These are phyloP conservation scores for Hypselothyrea guttata DNA, from an alignment of 2,888 invertebrate genomes.

Conservation along the genomic window DNA sequence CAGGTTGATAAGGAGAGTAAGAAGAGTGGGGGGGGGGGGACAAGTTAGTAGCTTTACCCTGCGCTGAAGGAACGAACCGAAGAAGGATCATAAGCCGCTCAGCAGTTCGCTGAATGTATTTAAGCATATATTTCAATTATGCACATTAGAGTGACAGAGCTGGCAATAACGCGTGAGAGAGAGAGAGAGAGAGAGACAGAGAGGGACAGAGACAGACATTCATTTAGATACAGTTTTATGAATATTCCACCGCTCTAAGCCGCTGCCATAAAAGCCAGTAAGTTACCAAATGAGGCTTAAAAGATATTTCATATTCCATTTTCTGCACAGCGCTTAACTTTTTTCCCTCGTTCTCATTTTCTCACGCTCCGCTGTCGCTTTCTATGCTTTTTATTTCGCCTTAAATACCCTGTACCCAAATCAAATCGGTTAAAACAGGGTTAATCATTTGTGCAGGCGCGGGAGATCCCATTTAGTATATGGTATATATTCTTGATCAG, in stretches of 20 bases:
- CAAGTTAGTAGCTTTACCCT: not conserved
- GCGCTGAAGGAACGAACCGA: constrained; percentile 5
- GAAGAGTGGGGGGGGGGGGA: too few species aligned
- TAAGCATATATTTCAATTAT: constrained; percentile 71
- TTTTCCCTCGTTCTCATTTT: not conserved
- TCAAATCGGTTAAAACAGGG: too few species aligned
- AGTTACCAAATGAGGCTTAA: constrained; percentile 55
- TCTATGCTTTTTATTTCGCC: not conserved
- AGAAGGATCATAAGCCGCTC: constrained; percentile 62
- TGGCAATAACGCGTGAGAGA: not conserved
- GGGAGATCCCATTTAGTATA: too few species aligned
- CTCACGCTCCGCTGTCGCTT: too few species aligned
- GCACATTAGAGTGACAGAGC: constrained; percentile 38
- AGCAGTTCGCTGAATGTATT: constrained; percentile 59
- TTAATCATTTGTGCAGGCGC: too few species aligned
- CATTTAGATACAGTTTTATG: constrained; percentile 24
- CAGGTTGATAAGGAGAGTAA: too few species aligned
- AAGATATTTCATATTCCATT: constrained; percentile 54
- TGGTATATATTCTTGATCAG: too few species aligned
- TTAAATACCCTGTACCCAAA: too few species aligned
- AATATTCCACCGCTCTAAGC: constrained; percentile 40
- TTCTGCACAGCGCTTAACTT: constrained; percentile 8
- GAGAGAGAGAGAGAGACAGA: not conserved
- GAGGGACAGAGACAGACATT: constrained; percentile 1
- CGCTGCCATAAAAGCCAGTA: constrained; percentile 59